Base-by-base conservation (phyloP, 2,113 vertebrate genomes). In the Eptesicus fuscus region DNA sequence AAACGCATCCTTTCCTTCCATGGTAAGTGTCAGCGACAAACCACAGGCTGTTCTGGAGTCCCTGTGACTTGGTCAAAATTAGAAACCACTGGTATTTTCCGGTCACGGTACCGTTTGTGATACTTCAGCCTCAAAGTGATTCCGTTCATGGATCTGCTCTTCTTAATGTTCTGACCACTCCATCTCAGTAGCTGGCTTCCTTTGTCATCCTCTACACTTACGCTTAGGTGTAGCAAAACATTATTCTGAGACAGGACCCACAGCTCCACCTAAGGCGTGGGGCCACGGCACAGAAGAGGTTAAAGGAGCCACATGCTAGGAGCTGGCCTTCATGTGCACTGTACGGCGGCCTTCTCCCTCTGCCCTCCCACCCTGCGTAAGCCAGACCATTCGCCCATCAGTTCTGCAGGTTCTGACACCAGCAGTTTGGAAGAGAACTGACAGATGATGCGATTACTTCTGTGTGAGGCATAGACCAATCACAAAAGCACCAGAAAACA, bases 401-500 rank as follows among this genome's bases (percentile, higher is more conserved):
- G 9, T 93, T 78, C 49, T 70, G 22, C n/a, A 0, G 0, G 51
- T 5, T 25, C 74, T 87, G 74, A 82, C 74, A 63, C 5, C 63
- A 6, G 35, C 80, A 74, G 42, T 67, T 44, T 47, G 28, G 25
- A 51, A 79, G 69, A 53, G 56, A 85, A 93, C 51, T 56, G 77
- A 91, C 5, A 71, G 74, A 73, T n/a, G 77, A 95, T n/a, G 37
- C 40, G 61, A 79, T 70, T 53, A 51, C 42, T 88, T 88, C 73
- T 92, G 78, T 35, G 37, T 10, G 79, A 84, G 59, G 16, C 73
- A 96, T 88, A 74, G 90, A 74, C 70, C 44, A 73, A 32, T 82
- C 88, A 94, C 47, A 86, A 76, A 73, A 74, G 69, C 70, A 76
- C 78, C 56, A 94, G 42, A 14, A 79, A 90, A 91, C n/a, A 47